These are phyloP conservation scores for Tetrao urogallus DNA, from an alignment of 2,113 vertebrate species.

Conservation along the genomic window DNA sequence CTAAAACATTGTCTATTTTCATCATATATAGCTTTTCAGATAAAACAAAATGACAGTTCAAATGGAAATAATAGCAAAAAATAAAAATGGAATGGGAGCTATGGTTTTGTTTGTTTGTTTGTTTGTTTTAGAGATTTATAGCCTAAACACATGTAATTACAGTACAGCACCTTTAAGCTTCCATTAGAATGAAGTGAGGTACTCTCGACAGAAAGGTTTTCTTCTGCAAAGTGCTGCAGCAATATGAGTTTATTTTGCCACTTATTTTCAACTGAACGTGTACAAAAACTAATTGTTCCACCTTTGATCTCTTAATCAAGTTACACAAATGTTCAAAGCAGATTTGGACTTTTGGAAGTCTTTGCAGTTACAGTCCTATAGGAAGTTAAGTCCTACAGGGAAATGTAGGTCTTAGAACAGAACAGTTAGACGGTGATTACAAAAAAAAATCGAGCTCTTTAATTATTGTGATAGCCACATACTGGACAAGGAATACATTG, in stretches of 20 bases:
- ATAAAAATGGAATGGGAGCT: background rate
- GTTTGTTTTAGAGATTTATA: background rate
- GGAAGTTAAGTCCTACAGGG: background rate
- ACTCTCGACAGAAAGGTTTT: background rate
- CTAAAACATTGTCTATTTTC: background rate
- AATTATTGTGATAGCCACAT: constrained; percentile 64
- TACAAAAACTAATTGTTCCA: background rate
- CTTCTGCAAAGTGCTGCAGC: background rate
- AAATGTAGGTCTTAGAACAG: constrained; percentile 48
- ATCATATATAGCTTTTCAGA: background rate
- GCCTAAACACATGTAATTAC: background rate
- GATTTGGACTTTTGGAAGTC: background rate
- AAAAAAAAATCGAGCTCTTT: constrained; percentile 70
- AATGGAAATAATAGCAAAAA: background rate
- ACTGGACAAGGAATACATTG: constrained; percentile 65
- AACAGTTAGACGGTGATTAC: constrained; percentile 56
- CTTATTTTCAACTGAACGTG: background rate
- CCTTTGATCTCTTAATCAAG: constrained; percentile 29
- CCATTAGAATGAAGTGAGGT: constrained; percentile 39
- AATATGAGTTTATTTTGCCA: background rate
- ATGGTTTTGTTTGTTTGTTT: background rate
- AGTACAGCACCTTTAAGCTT: background rate
- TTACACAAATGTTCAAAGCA: constrained; percentile 1
- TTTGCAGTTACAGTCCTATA: background rate
- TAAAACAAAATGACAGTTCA: background rate